Percentiles rank a stretch among this genome's conserved stretches.
phyloP scores from a whole-genome alignment of 2,888 invertebrate genomes.

The Polydesmus complanatus region DNA sequence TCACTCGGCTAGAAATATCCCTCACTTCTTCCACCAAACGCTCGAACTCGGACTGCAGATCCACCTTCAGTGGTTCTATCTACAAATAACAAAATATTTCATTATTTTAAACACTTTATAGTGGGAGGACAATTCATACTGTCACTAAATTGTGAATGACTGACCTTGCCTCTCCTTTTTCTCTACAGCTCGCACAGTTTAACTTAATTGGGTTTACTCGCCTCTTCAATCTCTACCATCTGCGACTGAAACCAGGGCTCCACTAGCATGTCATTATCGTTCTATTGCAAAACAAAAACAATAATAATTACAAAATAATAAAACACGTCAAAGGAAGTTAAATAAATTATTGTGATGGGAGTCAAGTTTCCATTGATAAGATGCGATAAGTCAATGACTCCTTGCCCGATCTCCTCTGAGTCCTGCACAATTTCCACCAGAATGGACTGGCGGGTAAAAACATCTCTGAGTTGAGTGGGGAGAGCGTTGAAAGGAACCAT shows the following conservation, averaged over 20 bases:
- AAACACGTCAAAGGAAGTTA: too few species aligned
- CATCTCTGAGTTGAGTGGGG: conserved; percentile 29
- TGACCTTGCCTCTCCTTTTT: conserved; percentile 33
- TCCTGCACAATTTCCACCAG: too few species aligned
- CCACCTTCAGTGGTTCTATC: conserved; percentile 13
- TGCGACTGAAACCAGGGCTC: background rate
- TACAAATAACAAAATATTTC: background rate
- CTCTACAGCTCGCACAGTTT: conserved; percentile 24
- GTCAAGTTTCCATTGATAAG: background rate
- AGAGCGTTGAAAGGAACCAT: conserved; percentile 34
- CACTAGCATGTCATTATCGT: background rate
- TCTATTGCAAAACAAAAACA: too few species aligned
- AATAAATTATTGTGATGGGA: background rate
- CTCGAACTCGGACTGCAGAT: conserved; percentile 13
- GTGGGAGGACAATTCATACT: too few species aligned
- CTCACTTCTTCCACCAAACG: conserved; percentile 27
- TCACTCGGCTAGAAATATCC: conserved; percentile 32
- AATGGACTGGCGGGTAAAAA: conserved; percentile 27
- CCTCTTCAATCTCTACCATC: background rate
- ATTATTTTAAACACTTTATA: too few species aligned
- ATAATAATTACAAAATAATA: too few species aligned
- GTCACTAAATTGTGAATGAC: conserved; percentile 1
- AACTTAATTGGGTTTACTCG: background rate
- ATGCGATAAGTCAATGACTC: background rate
- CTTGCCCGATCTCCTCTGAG: conserved; percentile 20